Evolutionary conservation across 1,140 invertebrate species (phyloP).

Genomic region (Drosophila bocki): DNA sequence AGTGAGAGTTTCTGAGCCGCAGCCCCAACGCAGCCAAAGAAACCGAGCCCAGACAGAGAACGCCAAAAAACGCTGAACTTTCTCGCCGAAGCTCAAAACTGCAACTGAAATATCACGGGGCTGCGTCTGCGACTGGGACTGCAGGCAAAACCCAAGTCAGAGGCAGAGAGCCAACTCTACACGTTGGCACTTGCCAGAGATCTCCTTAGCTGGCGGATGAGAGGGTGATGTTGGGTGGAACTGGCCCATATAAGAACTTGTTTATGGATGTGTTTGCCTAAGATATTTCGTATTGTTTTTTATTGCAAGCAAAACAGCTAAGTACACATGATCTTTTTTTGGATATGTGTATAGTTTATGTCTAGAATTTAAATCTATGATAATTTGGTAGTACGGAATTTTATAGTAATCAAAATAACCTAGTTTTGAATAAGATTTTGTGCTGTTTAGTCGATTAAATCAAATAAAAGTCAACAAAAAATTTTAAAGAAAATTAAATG

Average conservation of each 20-base stretch:
- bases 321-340: constrained; percentile 12
- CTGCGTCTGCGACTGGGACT: neutral
- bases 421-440: neutral
- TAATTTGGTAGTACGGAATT: neutral
- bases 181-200: constrained; percentile 9
- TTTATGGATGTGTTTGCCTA: constrained; percentile 28
- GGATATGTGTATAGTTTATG: neutral
- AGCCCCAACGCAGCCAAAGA: constrained; percentile 14
- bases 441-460: neutral
- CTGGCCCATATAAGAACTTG: constrained; percentile 37
- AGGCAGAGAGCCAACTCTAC: neutral
- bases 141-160: neutral
- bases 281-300: constrained; percentile 20
- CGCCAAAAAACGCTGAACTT: constrained; percentile 60
- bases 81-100: constrained; percentile 74
- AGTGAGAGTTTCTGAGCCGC: constrained; percentile 68
- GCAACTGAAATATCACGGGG: constrained; percentile 70
- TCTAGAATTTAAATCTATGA: neutral
- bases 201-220: neutral
- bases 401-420: neutral
- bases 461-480: neutral
- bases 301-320: constrained; percentile 20
- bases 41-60: constrained; percentile 11
- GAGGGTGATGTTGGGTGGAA: constrained; percentile 10
- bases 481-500: neutral